Evolutionary conservation across 2,888 invertebrate genomes (phyloP).

Genomic region (Dasypolia templi): DNA sequence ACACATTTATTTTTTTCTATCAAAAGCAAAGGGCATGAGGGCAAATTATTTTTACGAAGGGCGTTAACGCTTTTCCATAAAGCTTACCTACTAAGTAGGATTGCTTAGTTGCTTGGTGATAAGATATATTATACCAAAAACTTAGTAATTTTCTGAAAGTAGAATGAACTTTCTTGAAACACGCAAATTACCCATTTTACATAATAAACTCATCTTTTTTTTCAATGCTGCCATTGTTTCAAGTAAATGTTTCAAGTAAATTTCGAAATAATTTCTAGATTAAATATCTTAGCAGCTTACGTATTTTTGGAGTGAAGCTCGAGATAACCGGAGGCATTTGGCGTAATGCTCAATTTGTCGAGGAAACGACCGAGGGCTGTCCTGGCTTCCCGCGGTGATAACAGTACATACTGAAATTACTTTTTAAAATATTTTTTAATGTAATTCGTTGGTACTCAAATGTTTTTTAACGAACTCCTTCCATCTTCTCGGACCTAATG

Average conservation of each 20-base stretch:
- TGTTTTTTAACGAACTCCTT: slow-evolving; percentile 61
- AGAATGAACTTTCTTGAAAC: slow-evolving; percentile 19
- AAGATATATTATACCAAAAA: not conserved
- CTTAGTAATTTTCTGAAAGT: not conserved
- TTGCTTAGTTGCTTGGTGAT: no score
- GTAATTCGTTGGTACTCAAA: slow-evolving; percentile 53
- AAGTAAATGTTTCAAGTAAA: slow-evolving; percentile 72
- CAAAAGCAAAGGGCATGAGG: not conserved
- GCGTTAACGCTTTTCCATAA: not conserved
- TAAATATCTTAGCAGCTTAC: slow-evolving; percentile 85
- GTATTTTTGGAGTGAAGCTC: slow-evolving; percentile 82
- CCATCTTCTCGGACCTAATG: slow-evolving; percentile 38
- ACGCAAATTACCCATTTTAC: slow-evolving; percentile 8
- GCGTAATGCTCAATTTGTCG: slow-evolving; percentile 86
- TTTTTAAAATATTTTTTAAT: slow-evolving; percentile 69
- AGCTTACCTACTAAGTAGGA: not conserved
- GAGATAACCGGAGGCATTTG: slow-evolving; percentile 84
- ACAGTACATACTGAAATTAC: slow-evolving; percentile 80
- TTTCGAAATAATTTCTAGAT: slow-evolving; percentile 81
- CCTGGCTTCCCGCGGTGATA: slow-evolving; percentile 76
- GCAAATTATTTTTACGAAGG: no score
- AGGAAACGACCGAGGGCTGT: slow-evolving; percentile 72
- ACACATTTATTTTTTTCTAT: not conserved
- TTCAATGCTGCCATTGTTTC: slow-evolving; percentile 61
- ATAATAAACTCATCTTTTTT: slow-evolving; percentile 25